phyloP scores from a whole-genome alignment of 2,888 invertebrate species.

The Trissoscelio sp. region DNA sequence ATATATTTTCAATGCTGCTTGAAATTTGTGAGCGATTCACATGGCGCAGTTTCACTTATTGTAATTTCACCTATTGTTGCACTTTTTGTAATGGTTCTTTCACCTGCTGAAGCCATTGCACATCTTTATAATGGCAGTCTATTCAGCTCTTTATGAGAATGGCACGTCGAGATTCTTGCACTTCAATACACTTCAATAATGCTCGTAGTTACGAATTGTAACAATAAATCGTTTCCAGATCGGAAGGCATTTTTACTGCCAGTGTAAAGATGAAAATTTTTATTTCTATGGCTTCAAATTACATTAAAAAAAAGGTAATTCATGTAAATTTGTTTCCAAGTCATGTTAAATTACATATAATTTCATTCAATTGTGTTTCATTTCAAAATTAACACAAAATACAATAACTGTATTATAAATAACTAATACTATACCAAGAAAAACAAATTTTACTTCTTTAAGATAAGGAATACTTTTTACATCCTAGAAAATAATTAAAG shows the following conservation, averaged over 20 bases:
- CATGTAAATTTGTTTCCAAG: no score
- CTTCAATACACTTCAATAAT: constrained; percentile 18
- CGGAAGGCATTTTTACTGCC: constrained; percentile 19
- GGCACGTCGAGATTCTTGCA: constrained; percentile 11
- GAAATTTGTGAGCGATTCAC: constrained; percentile 41
- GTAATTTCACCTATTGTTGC: constrained; percentile 60
- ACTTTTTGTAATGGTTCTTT: constrained; percentile 56
- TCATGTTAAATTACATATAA: no score
- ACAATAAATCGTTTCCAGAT: constrained; percentile 41
- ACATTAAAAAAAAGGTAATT: background rate
- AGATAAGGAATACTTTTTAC: no score
- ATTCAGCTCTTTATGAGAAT: constrained; percentile 50
- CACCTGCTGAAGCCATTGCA: constrained; percentile 47
- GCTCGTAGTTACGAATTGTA: constrained; percentile 33
- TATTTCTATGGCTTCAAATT: constrained; percentile 15
- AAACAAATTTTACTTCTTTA: no score
- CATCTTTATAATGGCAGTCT: constrained; percentile 49
- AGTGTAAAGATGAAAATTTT: constrained; percentile 14
- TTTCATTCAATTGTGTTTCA: no score
- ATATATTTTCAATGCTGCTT: constrained; percentile 2
- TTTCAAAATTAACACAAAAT: no score
- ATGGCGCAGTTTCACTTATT: constrained; percentile 52
- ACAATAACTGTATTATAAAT: no score
- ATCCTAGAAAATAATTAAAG: constrained; percentile 40
- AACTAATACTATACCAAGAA: no score